A percentile compares a stretch with the other conserved stretches of the same genome.
phyloP scores from a whole-genome alignment of 2,113 vertebrate genomes.

The Pedetes capensis region DNA sequence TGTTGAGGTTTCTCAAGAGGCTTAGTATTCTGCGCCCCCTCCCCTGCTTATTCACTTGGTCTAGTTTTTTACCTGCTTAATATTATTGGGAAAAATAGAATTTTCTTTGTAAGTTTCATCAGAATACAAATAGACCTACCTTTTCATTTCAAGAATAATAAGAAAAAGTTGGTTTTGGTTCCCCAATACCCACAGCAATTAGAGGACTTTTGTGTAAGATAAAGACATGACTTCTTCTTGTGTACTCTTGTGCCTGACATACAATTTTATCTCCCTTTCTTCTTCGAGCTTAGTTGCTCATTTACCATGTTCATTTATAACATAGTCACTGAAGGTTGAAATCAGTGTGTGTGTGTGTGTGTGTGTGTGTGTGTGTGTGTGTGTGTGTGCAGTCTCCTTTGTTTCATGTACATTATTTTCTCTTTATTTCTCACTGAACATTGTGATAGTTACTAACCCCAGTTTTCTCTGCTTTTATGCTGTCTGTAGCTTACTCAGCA shows the following conservation, averaged over 20 bases:
- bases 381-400: too few relatives aligned
- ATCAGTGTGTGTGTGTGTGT: neutral
- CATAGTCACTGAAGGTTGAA: neutral
- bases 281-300: neutral
- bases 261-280: neutral
- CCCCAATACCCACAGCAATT: neutral
- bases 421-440: neutral
- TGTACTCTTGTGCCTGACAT: neutral
- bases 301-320: neutral
- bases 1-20: neutral
- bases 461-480: neutral
- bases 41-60: neutral
- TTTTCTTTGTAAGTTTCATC: neutral
- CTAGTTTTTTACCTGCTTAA: neutral
- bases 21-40: neutral
- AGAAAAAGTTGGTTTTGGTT: neutral
- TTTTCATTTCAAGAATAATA: neutral
- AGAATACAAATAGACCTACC: neutral
- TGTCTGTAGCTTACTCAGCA: neutral
- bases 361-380: neutral
- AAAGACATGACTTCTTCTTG: neutral
- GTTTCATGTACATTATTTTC: neutral
- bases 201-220: neutral
- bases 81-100: neutral
- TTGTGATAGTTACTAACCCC: neutral